Evolutionary conservation across 1,140 invertebrate genomes (phyloP), one percentile per base, ranked within the genome.

Genomic region (Drosophila nigromelanica): DNA sequence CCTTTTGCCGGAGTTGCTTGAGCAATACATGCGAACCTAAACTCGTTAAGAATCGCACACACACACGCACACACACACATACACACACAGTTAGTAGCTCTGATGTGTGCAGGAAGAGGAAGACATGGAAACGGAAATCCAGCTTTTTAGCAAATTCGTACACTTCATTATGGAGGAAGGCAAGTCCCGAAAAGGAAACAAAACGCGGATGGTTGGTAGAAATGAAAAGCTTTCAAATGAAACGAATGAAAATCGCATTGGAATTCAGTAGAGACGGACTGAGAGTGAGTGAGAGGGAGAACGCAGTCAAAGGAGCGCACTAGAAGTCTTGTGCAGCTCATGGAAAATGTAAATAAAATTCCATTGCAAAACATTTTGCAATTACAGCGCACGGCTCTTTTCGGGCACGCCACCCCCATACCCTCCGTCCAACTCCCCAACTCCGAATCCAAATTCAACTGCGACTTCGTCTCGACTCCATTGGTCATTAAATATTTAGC

Each of bases 341-440:
- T 80, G 76, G 78, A 75, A 80, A 80, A 80, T 80, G 78, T 80
- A 80, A 80, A 80, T 80, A 78, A 78, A 80, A 80, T 80, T 80
- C 76, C 76, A 75, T 62, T 63, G 76, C 72, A 62, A 75, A 78
- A 78, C 77, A 80, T 80, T 80, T 80, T 67, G 78, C 78, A 80
- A 80, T 80, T 80, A 80, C 78, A 56, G 59, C 15, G 66, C 75
- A 66, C 72, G 58, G 73, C 55, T 55, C 70, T 54, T 45, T 52
- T 73, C 39, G 30, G 33, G 42, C 21, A n/a, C 54, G 6, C 39
- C 39, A 39, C 8, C 39, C 54, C 21, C 7, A 8, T 21, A 5
- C 21, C 54, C 37, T n/a, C 18, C 14, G 12, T 33, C 12, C 27
- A 10, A 5, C 15, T 18, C 5, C 33, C 33, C 33, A 6, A 7